These are phyloP conservation scores for Torymus auratus DNA, from an alignment of 2,888 invertebrate genomes.

Conservation along the genomic window DNA sequence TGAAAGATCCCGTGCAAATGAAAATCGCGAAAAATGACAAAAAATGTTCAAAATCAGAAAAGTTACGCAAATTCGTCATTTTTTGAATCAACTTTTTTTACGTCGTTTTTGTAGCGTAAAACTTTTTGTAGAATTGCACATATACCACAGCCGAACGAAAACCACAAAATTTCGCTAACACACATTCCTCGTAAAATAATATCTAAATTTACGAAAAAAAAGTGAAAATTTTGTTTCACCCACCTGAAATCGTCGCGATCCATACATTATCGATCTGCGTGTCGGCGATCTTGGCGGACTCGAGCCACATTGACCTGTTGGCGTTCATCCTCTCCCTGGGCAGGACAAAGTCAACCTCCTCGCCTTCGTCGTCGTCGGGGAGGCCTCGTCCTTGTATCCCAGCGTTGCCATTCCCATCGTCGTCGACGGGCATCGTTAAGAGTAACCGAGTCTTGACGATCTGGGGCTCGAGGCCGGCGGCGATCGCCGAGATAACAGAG, in stretches of 20 bases:
- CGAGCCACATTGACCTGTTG: conserved; percentile 24
- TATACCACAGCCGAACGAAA: too few relatives aligned
- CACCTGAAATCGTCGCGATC: conserved; percentile 81
- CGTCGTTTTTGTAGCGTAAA: too few relatives aligned
- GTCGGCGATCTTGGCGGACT: conserved; percentile 21
- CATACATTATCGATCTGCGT: conserved; percentile 78
- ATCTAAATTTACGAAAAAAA: too few relatives aligned
- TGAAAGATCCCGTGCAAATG: too few relatives aligned
- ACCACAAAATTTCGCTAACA: too few relatives aligned
- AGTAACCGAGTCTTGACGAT: conserved; percentile 72
- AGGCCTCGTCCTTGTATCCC: not conserved
- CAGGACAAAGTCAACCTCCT: conserved; percentile 11
- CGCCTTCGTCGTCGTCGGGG: not conserved
- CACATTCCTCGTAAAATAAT: too few relatives aligned
- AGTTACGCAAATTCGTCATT: too few relatives aligned
- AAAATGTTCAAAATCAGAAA: too few relatives aligned
- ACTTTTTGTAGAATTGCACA: too few relatives aligned
- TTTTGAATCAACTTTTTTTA: too few relatives aligned
- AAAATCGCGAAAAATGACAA: too few relatives aligned
- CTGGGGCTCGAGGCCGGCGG: conserved; percentile 81
- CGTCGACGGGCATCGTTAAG: conserved; percentile 47
- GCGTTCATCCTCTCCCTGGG: not conserved
- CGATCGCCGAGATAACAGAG: conserved; percentile 80
- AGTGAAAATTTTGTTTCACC: not conserved
- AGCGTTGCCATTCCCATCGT: not conserved